These are phyloP conservation scores for Sminthurinus aureus DNA, from an alignment of 2,888 invertebrate species.

Conservation along the genomic window DNA sequence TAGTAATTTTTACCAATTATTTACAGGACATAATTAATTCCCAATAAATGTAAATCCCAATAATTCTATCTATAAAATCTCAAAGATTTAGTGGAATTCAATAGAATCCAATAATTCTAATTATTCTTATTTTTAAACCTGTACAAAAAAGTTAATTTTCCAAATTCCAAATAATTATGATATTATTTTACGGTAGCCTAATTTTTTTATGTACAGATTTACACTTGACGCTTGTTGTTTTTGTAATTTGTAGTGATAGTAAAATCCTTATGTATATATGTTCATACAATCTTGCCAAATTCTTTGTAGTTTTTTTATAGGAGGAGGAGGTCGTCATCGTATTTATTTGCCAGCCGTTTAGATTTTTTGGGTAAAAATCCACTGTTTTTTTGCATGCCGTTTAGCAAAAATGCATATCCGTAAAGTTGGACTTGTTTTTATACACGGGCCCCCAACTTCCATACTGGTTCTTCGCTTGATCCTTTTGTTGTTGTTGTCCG, in stretches of 20 bases:
- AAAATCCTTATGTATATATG: too few relatives aligned
- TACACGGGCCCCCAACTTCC: conserved; percentile 77
- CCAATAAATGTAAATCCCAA: neutral
- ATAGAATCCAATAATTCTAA: neutral
- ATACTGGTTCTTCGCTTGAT: conserved; percentile 64
- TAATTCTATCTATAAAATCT: neutral
- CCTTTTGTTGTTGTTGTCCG: conserved; percentile 18
- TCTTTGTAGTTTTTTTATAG: neutral
- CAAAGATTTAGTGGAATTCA: neutral
- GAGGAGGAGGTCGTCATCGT: neutral
- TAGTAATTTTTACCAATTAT: neutral
- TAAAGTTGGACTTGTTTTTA: conserved; percentile 77
- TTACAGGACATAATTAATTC: neutral
- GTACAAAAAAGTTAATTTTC: too few relatives aligned
- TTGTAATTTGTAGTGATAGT: too few relatives aligned
- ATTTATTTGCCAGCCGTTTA: neutral
- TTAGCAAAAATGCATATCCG: conserved; percentile 71
- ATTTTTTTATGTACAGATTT: too few relatives aligned
- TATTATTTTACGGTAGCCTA: too few relatives aligned
- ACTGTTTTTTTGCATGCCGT: neutral
- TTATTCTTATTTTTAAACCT: too few relatives aligned
- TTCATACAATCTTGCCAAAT: neutral
- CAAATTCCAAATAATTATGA: too few relatives aligned
- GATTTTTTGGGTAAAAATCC: neutral
- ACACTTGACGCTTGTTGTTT: too few relatives aligned